Conservation (phyloP, 2,888 invertebrate genomes). For the Chrysotoxum bicinctum region DNA sequence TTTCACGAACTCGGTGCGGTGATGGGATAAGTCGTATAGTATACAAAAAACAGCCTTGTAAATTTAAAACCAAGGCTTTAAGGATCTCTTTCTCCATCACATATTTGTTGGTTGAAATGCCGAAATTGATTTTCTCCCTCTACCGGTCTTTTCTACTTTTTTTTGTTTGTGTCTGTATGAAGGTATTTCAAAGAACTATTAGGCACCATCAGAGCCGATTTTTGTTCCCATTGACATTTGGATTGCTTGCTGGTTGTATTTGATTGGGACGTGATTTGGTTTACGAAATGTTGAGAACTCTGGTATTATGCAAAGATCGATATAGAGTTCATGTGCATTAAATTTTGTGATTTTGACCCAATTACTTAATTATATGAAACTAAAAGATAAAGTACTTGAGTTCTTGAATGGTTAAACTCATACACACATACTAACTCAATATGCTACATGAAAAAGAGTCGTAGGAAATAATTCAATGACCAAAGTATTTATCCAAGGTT, state of each 20-base stretch:
- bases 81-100: slow-evolving; percentile 10
- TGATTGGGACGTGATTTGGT: slow-evolving; percentile 63
- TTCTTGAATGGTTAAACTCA: neutral
- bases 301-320: slow-evolving; percentile 36
- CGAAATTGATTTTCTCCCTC: slow-evolving; percentile 57
- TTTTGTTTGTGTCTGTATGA: neutral
- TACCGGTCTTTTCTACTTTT: neutral
- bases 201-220: slow-evolving; percentile 54
- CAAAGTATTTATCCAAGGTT: too few species aligned
- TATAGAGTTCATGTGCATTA: slow-evolving; percentile 21
- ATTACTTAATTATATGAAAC: slow-evolving; percentile 41
- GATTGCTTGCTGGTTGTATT: slow-evolving; percentile 51
- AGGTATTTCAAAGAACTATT: slow-evolving; percentile 41
- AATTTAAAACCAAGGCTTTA: slow-evolving; percentile 44
- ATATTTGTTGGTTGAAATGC: slow-evolving; percentile 30
- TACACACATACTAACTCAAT: too few species aligned
- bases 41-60: slow-evolving; percentile 42
- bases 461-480: too few species aligned
- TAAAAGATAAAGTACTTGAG: neutral
- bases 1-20: neutral
- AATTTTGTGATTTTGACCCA: slow-evolving; percentile 30
- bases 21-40: neutral
- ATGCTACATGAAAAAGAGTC: too few species aligned
- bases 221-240: slow-evolving; percentile 49
- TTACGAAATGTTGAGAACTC: slow-evolving; percentile 27